Conservation (phyloP, 2,888 invertebrate genomes). For the Nomada lathburiana region DNA sequence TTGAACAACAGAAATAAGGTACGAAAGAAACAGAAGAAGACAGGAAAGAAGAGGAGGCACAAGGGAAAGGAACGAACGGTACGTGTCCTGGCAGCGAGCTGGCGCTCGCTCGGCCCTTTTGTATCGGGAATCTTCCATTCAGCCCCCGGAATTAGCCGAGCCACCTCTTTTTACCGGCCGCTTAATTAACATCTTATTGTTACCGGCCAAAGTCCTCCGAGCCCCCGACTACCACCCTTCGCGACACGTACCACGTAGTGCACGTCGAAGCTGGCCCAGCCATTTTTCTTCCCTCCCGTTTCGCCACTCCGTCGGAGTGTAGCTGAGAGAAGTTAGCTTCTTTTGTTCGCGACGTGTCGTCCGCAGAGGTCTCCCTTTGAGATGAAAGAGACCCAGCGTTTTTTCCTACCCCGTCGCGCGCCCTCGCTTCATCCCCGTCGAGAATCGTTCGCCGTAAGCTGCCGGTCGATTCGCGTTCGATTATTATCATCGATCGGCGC, state of each 20-base stretch:
- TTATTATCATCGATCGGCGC: conserved; percentile 47
- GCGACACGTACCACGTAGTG: neutral
- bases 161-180: conserved; percentile 61
- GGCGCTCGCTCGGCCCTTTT: conserved; percentile 46
- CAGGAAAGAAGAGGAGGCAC: too few species aligned
- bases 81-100: conserved; percentile 30
- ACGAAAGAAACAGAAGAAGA: too few species aligned
- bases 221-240: conserved; percentile 2
- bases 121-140: conserved; percentile 65
- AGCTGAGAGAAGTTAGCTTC: conserved; percentile 53
- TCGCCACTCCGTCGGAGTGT: conserved; percentile 9
- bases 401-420: neutral
- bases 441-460: too few species aligned
- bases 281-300: conserved; percentile 37
- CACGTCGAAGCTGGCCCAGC: conserved; percentile 17
- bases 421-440: neutral
- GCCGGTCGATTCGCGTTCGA: conserved; percentile 4
- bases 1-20: too few species aligned
- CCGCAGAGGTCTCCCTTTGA: conserved; percentile 52
- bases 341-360: conserved; percentile 64
- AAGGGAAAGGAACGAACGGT: neutral
- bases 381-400: conserved; percentile 44
- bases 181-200: conserved; percentile 78
- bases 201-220: conserved; percentile 62
- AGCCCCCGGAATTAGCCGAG: conserved; percentile 74